These are phyloP conservation scores for Bombus turneri DNA, from an alignment of 1,140 invertebrate genomes.

Conservation along the genomic window DNA sequence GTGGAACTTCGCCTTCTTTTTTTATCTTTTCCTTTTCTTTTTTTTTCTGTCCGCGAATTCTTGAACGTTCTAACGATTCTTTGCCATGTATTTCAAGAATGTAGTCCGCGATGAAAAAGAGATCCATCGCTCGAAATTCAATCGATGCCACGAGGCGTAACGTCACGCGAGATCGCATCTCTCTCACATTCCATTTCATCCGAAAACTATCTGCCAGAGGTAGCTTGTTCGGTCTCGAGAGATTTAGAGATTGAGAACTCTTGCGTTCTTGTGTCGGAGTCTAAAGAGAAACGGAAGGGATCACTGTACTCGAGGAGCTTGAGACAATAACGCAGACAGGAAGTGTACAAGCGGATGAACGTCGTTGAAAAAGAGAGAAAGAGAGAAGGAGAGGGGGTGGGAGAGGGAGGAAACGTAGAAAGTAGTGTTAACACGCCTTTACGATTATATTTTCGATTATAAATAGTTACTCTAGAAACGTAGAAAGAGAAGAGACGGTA, in stretches of 20 bases:
- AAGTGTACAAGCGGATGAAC: neutral
- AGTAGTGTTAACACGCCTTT: conserved; percentile 25
- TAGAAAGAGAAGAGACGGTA: conserved; percentile 54
- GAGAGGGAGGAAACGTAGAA: conserved; percentile 29
- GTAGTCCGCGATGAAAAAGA: neutral
- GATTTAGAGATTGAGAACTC: neutral
- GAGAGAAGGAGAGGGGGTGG: conserved; percentile 14
- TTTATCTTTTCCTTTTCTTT: neutral
- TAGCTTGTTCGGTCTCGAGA: neutral
- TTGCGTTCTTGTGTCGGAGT: neutral
- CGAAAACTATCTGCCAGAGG: neutral
- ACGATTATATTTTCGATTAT: conserved; percentile 22
- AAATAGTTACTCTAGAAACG: conserved; percentile 25
- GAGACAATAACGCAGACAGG: conserved; percentile 7
- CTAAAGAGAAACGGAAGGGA: neutral
- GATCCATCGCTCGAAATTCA: neutral
- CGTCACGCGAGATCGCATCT: conserved; percentile 32
- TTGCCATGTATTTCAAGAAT: neutral
- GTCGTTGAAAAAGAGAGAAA: conserved; percentile 27
- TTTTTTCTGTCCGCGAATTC: neutral
- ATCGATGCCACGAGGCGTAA: conserved; percentile 12
- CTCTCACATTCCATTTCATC: conserved; percentile 34
- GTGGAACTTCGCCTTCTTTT: neutral
- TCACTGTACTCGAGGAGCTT: neutral
- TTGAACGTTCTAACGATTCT: neutral